These are phyloP conservation scores for Cataglyphis hispanica DNA, from an alignment of 1,140 invertebrate species.

Conservation along the genomic window DNA sequence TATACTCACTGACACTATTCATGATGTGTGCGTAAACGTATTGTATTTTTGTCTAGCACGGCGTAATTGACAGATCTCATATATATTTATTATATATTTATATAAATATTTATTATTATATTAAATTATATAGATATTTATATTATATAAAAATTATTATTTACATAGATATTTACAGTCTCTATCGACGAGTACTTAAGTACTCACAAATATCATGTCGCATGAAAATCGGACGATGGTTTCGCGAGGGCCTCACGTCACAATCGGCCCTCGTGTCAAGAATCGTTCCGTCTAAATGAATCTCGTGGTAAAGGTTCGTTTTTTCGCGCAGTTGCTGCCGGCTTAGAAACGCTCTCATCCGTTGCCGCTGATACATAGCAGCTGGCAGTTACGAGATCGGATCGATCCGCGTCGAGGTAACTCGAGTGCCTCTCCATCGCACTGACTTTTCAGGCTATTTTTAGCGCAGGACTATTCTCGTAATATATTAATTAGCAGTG, in stretches of 20 bases:
- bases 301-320: neutral
- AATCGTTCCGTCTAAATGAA: constrained; percentile 24
- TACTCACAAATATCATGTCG: neutral
- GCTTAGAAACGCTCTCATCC: constrained; percentile 38
- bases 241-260: neutral
- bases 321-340: neutral
- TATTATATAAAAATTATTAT: too few relatives aligned
- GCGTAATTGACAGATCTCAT: neutral
- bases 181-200: too few relatives aligned
- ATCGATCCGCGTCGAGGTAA: constrained; percentile 38
- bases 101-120: too few relatives aligned
- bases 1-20: too few relatives aligned
- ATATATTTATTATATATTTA: too few relatives aligned
- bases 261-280: neutral
- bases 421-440: constrained; percentile 53
- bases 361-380: constrained; percentile 31
- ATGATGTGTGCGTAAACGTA: neutral
- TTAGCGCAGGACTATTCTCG: constrained; percentile 52
- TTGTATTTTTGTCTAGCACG: constrained; percentile 8
- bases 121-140: too few relatives aligned
- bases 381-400: constrained; percentile 26
- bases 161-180: neutral
- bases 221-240: neutral
- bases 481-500: constrained; percentile 46
- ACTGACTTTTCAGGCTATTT: constrained; percentile 52